Percentiles rank a stretch among this genome's conserved stretches.
Evolutionary conservation across 2,797 vertebrate species (phyloP).

Genomic region (Takifugu ocellatus): DNA sequence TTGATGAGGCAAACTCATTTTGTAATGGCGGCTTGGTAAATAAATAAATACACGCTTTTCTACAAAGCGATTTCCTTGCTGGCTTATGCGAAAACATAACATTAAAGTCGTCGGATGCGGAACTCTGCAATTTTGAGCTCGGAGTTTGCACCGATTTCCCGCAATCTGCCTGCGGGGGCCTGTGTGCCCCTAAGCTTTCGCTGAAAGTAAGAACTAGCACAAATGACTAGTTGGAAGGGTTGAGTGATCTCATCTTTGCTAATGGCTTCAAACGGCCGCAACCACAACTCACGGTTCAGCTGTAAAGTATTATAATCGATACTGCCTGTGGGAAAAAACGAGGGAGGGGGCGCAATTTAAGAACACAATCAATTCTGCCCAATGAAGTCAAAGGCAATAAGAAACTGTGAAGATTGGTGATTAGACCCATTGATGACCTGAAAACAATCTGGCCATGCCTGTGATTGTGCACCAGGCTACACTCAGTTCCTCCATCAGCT

Average conservation of each 20-base stretch:
- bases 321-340: conserved; percentile 52
- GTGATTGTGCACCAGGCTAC: conserved; percentile 34
- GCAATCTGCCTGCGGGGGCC: not conserved
- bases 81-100: too few species aligned
- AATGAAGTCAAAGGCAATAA: conserved; percentile 46
- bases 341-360: conserved; percentile 49
- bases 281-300: conserved; percentile 51
- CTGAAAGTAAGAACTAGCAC: conserved; percentile 45
- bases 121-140: not conserved
- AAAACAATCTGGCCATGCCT: conserved; percentile 60
- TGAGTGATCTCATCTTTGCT: conserved; percentile 72
- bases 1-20: conserved; percentile 57
- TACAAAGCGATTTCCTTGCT: too few species aligned
- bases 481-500: conserved; percentile 45
- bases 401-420: conserved; percentile 40
- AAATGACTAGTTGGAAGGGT: conserved; percentile 67
- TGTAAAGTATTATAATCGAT: conserved; percentile 65
- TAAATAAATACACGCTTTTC: too few species aligned
- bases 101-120: too few species aligned
- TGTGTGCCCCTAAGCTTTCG: conserved; percentile 32
- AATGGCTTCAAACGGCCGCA: conserved; percentile 54
- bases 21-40: conserved; percentile 34
- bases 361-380: conserved; percentile 64
- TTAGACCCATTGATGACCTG: conserved; percentile 63
- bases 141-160: not conserved